Conservation (phyloP, 2,113 vertebrate species). For the Barbus barbus region DNA sequence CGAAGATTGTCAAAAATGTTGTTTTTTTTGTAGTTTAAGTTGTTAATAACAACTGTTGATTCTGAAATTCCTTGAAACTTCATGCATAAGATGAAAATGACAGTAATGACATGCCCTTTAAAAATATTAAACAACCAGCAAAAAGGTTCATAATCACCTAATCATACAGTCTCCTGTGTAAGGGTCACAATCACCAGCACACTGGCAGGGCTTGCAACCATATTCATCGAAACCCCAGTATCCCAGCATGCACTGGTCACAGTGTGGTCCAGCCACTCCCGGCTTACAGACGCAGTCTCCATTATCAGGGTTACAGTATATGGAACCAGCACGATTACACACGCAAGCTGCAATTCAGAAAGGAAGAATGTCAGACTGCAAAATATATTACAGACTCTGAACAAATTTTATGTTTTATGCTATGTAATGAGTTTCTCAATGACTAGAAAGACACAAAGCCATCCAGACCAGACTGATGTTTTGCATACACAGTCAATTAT, state of each 20-base stretch:
- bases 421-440: too few species aligned
- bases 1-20: too few species aligned
- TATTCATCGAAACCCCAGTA: constrained; percentile 93
- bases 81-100: neutral
- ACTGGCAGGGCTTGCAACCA: constrained; percentile 61
- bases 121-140: neutral
- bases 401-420: too few species aligned
- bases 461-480: too few species aligned
- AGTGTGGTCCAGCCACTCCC: constrained; percentile 85
- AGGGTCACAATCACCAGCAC: too few species aligned
- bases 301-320: constrained; percentile 84
- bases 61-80: neutral
- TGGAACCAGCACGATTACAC: constrained; percentile 75
- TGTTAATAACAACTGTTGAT: too few species aligned
- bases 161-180: too few species aligned
- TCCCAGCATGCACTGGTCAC: constrained; percentile 90
- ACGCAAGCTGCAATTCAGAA: too few species aligned
- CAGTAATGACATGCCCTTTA: neutral
- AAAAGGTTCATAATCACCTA: too few species aligned
- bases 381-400: too few species aligned
- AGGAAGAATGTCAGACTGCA: neutral
- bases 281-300: constrained; percentile 95
- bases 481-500: constrained; percentile 18
- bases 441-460: too few species aligned
- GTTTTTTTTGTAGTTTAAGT: neutral